Percentiles rank a stretch among this genome's conserved stretches.
phyloP scores from a whole-genome alignment of 30 jellyfish, hydroid and myxozoan species.

The Sanderia malayensis region DNA sequence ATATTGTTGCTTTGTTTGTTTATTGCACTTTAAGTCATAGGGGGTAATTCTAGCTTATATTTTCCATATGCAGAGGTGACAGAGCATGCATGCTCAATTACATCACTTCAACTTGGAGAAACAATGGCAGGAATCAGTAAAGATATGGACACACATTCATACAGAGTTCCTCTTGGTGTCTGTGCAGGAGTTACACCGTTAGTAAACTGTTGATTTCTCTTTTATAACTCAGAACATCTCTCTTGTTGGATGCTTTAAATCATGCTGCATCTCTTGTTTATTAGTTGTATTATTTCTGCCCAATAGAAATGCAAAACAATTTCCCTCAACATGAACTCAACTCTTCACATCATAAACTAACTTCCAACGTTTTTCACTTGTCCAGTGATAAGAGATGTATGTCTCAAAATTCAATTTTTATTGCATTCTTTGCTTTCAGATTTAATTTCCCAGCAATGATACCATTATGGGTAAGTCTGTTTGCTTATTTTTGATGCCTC shows the following conservation, averaged over 20 bases:
- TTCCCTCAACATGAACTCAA: too few relatives aligned
- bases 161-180: conserved; percentile 93
- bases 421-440: too few relatives aligned
- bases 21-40: not conserved
- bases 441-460: conserved; percentile 99
- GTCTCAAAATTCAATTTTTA: too few relatives aligned
- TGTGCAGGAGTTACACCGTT: conserved; percentile 99
- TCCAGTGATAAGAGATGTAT: too few relatives aligned
- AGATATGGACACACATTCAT: conserved; percentile 96
- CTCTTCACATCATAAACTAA: too few relatives aligned
- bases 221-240: too few relatives aligned
- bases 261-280: not conserved
- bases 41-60: not conserved
- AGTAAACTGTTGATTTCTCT: conserved; percentile 20
- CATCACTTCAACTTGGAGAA: conserved; percentile 96
- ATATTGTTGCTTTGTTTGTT: too few relatives aligned
- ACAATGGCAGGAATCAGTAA: conserved; percentile 73
- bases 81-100: conserved; percentile 93
- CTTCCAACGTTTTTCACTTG: too few relatives aligned
- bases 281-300: too few relatives aligned
- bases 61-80: conserved; percentile 80
- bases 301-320: too few relatives aligned
- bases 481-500: too few relatives aligned
- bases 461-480: conserved; percentile 78
- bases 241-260: too few relatives aligned